Conservation (phyloP, 2,888 invertebrate genomes). For the Ariolimax columbianus region DNA sequence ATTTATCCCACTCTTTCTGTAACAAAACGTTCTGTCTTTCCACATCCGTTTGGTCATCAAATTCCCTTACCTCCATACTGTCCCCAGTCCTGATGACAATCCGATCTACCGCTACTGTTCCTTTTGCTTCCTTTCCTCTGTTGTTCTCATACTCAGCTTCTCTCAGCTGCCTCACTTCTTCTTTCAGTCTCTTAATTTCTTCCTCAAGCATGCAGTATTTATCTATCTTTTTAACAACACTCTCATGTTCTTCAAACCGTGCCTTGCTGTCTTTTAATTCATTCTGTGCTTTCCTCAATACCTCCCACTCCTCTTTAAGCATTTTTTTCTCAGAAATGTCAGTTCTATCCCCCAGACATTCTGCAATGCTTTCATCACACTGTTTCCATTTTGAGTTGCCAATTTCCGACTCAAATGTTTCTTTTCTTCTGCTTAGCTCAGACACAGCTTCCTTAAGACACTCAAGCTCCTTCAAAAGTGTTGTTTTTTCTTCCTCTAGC, state of each 20-base stretch:
- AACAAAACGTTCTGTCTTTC: background rate
- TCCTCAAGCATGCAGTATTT: constrained; percentile 3
- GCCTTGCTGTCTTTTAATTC: background rate
- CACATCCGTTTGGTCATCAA: background rate
- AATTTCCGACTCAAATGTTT: background rate
- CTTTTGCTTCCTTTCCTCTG: background rate
- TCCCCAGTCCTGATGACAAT: background rate
- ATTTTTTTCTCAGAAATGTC: background rate
- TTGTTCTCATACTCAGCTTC: background rate
- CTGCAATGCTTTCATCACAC: background rate
- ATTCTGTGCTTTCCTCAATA: background rate
- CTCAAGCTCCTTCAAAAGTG: background rate
- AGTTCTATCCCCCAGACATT: background rate
- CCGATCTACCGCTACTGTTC: background rate
- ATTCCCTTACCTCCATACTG: too few species aligned
- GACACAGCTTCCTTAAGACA: background rate
- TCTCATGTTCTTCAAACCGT: background rate
- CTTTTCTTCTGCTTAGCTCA: constrained; percentile 10
- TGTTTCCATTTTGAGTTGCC: background rate
- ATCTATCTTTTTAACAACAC: background rate
- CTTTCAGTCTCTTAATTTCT: background rate
- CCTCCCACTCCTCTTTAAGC: background rate
- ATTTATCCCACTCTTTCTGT: constrained; percentile 4
- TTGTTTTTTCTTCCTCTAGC: background rate
- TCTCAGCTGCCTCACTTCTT: background rate